Evolutionary conservation across 2,888 invertebrate species (phyloP), one percentile per base, ranked within the genome.

Genomic region (Drosophila nr. perissopoda): DNA sequence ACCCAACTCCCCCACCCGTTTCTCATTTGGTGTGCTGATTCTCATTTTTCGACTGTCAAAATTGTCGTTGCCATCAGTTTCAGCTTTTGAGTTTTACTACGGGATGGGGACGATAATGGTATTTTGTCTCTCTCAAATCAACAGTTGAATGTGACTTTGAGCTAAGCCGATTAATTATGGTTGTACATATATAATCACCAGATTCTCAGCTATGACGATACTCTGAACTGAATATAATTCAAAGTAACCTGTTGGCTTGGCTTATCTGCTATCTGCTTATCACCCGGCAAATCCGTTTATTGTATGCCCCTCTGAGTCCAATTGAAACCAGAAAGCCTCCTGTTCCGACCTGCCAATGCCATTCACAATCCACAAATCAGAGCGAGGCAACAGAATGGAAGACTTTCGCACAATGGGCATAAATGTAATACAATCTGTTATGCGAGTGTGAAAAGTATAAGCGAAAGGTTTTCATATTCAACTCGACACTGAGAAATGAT

Each of bases 401-500:
- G 62, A 36, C 56, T 51, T 27, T 54, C 21, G n/a, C 46, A 67
- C 57, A 62, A 71, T 69, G 58, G 63, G 36, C 58, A 38, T 60
- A 58, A 74, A 61, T 64, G 58, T 38, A 64, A 66, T 69, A 63
- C 84, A 82, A 78, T 84, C 69, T 71, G 59, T 70, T 73, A 75
- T 76, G 59, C 54, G 56, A 76, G 61, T 69, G 72, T 21, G 76
- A 61, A 68, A 70, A 48, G 71, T 48, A 31, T 63, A 54, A 62
- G 49, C 33, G 48, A 74, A 59, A 70, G 77, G 65, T 65, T 82
- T 82, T 82, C 77, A 75, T 76, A 75, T 82, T 76, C 83, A 79
- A 73, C 73, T 74, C 73, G 84, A 83, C 85, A 79, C 65, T 81
- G 79, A 87, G 67, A 75, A 76, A 79, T 76, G 76, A 81, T 75